phyloP scores from a whole-genome alignment of 2,113 vertebrate species.

The Salvelinus namaycush region DNA sequence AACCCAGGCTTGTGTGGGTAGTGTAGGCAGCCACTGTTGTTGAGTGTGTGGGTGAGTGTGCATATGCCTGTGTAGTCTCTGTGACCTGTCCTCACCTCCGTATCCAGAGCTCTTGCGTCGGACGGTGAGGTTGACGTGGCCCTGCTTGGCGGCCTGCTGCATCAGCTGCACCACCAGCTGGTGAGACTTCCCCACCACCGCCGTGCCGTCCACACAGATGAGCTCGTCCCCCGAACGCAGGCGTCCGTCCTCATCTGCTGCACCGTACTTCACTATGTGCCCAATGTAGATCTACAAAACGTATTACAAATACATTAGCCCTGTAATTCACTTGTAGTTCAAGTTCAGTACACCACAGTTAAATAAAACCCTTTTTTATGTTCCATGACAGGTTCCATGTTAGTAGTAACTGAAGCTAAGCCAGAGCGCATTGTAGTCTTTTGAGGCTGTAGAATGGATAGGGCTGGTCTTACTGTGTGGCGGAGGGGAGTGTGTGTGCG shows the following conservation, averaged over 20 bases:
- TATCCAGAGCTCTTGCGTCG: slow-evolving; percentile 88
- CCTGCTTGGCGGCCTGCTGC: slow-evolving; percentile 98
- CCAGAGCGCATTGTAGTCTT: too few relatives aligned
- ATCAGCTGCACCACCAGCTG: slow-evolving; percentile 98
- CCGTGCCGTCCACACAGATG: slow-evolving; percentile 96
- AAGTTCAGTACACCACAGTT: too few relatives aligned
- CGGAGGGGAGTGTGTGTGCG: too few relatives aligned
- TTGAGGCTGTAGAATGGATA: too few relatives aligned
- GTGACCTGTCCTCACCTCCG: slow-evolving; percentile 73
- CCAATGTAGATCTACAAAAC: slow-evolving; percentile 90
- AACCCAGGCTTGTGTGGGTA: background rate
- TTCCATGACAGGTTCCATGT: too few relatives aligned
- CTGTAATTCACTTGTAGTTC: too few relatives aligned
- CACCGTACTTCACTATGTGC: slow-evolving; percentile 94
- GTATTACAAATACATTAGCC: background rate
- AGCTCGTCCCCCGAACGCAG: slow-evolving; percentile 96
- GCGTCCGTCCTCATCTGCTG: slow-evolving; percentile 94
- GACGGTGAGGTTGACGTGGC: slow-evolving; percentile 95
- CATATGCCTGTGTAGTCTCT: background rate
- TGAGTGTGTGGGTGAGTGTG: background rate
- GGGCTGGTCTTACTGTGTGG: too few relatives aligned
- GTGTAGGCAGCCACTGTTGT: background rate
- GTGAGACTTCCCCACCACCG: slow-evolving; percentile 97
- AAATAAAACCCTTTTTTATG: too few relatives aligned
- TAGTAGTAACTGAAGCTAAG: too few relatives aligned